Base-by-base conservation (phyloP, 2,797 vertebrate genomes). In the Gorsachius magnificus region DNA sequence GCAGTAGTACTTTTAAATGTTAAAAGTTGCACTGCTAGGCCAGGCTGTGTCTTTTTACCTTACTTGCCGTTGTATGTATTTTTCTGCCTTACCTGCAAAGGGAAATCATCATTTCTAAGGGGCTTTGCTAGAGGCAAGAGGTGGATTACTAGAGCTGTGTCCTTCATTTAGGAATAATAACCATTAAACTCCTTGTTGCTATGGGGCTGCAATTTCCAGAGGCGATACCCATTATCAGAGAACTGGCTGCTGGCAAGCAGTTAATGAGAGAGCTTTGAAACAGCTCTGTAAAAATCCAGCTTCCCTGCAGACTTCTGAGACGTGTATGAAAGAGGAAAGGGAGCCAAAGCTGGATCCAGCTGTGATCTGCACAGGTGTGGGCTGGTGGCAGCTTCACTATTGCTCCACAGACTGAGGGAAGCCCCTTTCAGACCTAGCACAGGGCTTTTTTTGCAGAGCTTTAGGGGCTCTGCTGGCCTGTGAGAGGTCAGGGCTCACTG, bases 181-280 rank as follows among this genome's bases (percentile, higher is more conserved):
- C 95, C 91, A 91, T 87, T 94, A 96, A 95, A 94, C 66, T 88
- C 91, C 94, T 89, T 96, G 97, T 96, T 97, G 95, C 97, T 60
- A 96, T 95, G 96, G 95, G 97, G 89, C 94, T 95, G 92, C 86
- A 77, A 68, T 86, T 93, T 96, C 93, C 94, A 85, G 92, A 84
- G 92, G 96, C 10, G 6, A 97, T 82, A 63, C 64, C 93, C 95
- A 91, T 96, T 90, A 87, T 81, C 11, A 41, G 77, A 54, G 76
- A 63, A n/a, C 83, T 57, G 94, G 91, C 92, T 96, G 92, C 93
- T 88, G 63, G 92, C 93, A 72, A 87, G 95, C 81, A 90, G 74
- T 66, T 96, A 96, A 96, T 91, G 80, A 96, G 91, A 51, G 80
- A 90, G 93, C 89, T 96, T 92, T 84, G 92, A 82, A 90, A 90